Base-by-base conservation (phyloP, 2,888 invertebrate species). In the Drosophila peninsularis region DNA sequence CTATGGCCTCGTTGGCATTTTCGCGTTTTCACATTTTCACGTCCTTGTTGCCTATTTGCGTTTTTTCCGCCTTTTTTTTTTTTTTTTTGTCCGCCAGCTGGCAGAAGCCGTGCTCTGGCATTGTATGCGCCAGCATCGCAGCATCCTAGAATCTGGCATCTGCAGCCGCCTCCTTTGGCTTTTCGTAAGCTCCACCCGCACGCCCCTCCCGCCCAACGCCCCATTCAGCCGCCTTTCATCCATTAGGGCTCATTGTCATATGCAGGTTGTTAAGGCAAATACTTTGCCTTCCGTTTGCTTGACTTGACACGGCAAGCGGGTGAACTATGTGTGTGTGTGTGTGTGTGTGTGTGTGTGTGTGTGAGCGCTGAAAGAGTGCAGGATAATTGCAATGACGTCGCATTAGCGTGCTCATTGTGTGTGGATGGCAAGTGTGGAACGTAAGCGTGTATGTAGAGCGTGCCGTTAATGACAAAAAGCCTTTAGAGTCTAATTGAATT, bases 31-130 rank as follows among this genome's bases (percentile, higher is more conserved):
- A 11, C 32, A 21, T 24, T 52, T 52, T 52, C 50, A 50, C 44
- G 58, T 83, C 81, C 81, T 82, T 80, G 81, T 65, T 65, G 83
- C 73, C 71, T 78, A 77, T 81, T 82, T 75, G 80, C 61, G 58
- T 67, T 21, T 75, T 47, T n/a, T 3, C 7, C 42, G 5, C 2
- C 21, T 24, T 21, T 11, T 32, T 11, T 27, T 53, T 37, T 30
- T 17, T 47, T 1, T 56, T 37, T 14, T 36, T 36, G 5, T 13
- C 57, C 54, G 21, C 6, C n/a, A n/a, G n/a, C n/a, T n/a, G n/a
- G n/a, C 19, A 53, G 63, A 53, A 58, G 55, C 34, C 53, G 54
- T 58, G 52, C 71, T 64, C 60, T 62, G 55, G 58, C 62, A 36
- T 50, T 55, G 66, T 64, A 9, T 52, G 44, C 49, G 32, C 32